Percentiles rank a stretch among this genome's conserved stretches.
phyloP scores from a whole-genome alignment of 1,140 invertebrate genomes.

The Homarus americanus region DNA sequence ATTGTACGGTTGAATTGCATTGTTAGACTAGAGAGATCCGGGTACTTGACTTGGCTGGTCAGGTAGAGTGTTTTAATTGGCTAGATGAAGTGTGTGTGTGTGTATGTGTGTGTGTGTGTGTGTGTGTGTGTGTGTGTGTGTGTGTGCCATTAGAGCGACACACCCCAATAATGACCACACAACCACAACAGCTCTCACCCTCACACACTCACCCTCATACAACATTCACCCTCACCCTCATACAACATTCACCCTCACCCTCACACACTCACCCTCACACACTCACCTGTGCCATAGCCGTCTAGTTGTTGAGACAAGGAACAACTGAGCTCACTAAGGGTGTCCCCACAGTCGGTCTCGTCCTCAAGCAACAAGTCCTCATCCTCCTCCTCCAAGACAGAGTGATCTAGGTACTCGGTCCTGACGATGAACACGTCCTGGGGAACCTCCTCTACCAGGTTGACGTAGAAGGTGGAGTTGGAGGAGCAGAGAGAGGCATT shows the following conservation, averaged over 20 bases:
- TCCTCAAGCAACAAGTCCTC: slow-evolving; percentile 34
- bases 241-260: not conserved
- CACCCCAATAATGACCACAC: too few relatives aligned
- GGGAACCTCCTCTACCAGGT: slow-evolving; percentile 63
- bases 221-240: not conserved
- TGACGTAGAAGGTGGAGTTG: slow-evolving; percentile 64
- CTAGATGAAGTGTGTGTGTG: too few relatives aligned
- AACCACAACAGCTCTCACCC: not conserved
- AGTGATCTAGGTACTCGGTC: slow-evolving; percentile 37
- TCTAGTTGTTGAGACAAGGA: slow-evolving; percentile 52
- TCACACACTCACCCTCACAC: not conserved
- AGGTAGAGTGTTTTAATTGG: too few relatives aligned
- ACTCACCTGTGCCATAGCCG: slow-evolving; percentile 62
- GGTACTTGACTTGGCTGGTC: too few relatives aligned
- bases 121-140: too few relatives aligned
- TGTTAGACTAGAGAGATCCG: too few relatives aligned
- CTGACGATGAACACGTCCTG: slow-evolving; percentile 47
- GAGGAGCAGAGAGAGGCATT: slow-evolving; percentile 41
- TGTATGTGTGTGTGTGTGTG: too few relatives aligned
- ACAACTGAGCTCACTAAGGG: slow-evolving; percentile 53
- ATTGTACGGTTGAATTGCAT: too few relatives aligned
- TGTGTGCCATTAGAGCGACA: too few relatives aligned
- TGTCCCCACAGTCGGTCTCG: slow-evolving; percentile 36
- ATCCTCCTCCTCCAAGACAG: slow-evolving; percentile 51
- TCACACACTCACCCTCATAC: not conserved